These are phyloP conservation scores for Gallinago media DNA, from an alignment of 2,113 vertebrate species.

Conservation along the genomic window DNA sequence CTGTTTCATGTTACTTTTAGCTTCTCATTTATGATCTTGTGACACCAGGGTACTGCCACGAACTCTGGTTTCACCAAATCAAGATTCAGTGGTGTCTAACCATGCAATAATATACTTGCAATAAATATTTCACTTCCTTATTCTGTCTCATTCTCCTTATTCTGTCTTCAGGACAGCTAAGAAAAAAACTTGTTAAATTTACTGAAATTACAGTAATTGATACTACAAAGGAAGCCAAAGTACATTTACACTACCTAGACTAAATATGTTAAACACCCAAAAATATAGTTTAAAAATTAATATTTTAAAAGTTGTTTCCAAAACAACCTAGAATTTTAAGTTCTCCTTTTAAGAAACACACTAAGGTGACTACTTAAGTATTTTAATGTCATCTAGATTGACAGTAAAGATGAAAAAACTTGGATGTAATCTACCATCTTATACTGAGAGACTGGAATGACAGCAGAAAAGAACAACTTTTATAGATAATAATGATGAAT, in stretches of 20 bases:
- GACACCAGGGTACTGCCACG: neutral
- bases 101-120: neutral
- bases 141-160: neutral
- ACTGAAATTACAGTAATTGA: neutral
- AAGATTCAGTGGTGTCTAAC: neutral
- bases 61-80: neutral
- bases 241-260: neutral
- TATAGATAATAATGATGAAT: neutral
- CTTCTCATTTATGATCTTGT: neutral
- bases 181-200: neutral
- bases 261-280: neutral
- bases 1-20: neutral
- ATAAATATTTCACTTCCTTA: neutral
- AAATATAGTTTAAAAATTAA: neutral
- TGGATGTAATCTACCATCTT: neutral
- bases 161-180: neutral
- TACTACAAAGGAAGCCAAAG: neutral
- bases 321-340: neutral
- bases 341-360: neutral
- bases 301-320: neutral
- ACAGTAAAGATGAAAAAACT: neutral
- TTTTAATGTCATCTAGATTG: neutral
- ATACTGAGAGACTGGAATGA: neutral
- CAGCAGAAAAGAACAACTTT: neutral
- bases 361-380: accelerated